A percentile compares a stretch with the other conserved stretches of the same genome.
Conservation (phyloP, 2,113 vertebrate species). For the Xiphophorus hellerii region DNA sequence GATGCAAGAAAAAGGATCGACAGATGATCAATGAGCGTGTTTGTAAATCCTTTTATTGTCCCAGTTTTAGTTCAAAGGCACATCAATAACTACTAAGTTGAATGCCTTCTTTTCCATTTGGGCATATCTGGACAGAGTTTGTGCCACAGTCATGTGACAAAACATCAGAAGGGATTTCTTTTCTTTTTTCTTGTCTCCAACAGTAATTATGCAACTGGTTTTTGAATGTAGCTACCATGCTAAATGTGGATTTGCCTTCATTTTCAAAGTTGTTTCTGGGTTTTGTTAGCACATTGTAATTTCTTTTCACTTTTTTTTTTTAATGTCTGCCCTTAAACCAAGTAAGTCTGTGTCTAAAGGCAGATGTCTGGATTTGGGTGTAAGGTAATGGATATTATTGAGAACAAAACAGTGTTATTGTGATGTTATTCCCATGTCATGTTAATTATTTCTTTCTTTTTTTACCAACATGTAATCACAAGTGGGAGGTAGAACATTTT, state of each 20-base stretch:
- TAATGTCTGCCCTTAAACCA: constrained; percentile 57
- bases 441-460: constrained; percentile 62
- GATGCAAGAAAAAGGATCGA: constrained; percentile 49
- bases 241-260: constrained; percentile 77
- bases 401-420: constrained; percentile 83
- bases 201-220: constrained; percentile 84
- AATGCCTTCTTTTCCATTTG: constrained; percentile 56
- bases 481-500: constrained; percentile 71
- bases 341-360: constrained; percentile 59
- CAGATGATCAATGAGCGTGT: constrained; percentile 50
- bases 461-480: constrained; percentile 77
- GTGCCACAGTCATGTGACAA: constrained; percentile 53
- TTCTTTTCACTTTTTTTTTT: constrained; percentile 62
- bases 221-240: constrained; percentile 83
- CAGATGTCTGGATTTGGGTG: constrained; percentile 61
- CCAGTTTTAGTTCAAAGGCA: constrained; percentile 63
- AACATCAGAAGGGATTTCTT: constrained; percentile 64
- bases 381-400: constrained; percentile 69
- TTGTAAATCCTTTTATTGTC: constrained; percentile 66
- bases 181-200: constrained; percentile 56
- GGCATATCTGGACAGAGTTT: constrained; percentile 53
- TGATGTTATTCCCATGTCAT: constrained; percentile 76
- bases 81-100: constrained; percentile 60
- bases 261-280: constrained; percentile 64
- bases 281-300: constrained; percentile 68